These are phyloP conservation scores for Corythornis vintsioides DNA, from an alignment of 2,113 vertebrate species.

Conservation along the genomic window DNA sequence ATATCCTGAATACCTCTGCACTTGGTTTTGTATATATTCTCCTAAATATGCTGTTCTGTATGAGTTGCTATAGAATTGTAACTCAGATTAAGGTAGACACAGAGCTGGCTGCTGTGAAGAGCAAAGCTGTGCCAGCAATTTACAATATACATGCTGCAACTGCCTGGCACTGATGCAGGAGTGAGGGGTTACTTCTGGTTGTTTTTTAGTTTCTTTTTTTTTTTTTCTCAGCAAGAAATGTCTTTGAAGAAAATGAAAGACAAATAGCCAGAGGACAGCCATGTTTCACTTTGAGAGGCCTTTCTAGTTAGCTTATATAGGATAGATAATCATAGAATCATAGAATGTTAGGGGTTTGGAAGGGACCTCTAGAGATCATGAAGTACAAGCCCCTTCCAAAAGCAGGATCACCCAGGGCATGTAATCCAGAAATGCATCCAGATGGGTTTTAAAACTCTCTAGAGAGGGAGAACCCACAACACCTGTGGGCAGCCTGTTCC, in stretches of 20 bases:
- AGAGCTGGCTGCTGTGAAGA: rapidly evolving
- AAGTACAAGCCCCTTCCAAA: too few species aligned
- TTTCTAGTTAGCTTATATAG: background rate
- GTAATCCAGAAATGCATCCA: too few species aligned
- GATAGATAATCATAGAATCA: background rate
- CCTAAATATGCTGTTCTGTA: background rate
- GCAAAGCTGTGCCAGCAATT: background rate
- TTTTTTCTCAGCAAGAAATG: background rate
- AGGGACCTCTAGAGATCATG: too few species aligned
- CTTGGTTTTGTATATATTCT: background rate
- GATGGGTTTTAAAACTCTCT: too few species aligned
- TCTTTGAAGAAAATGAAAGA: background rate
- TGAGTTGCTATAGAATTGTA: background rate
- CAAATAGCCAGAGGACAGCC: background rate
- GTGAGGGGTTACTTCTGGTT: background rate
- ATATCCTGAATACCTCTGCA: background rate
- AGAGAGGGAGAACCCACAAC: too few species aligned
- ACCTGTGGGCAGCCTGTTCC: too few species aligned
- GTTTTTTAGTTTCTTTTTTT: background rate
- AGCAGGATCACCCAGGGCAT: too few species aligned
- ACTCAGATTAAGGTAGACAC: background rate
- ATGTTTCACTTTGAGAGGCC: background rate
- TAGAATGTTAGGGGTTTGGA: too few species aligned
- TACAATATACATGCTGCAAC: rapidly evolving
- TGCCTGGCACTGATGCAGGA: rapidly evolving